Percentiles rank a stretch among this genome's conserved stretches.
These are phyloP conservation scores for Crotalus horridus DNA, from an alignment of 2,113 vertebrate genomes.

Conservation along the genomic window DNA sequence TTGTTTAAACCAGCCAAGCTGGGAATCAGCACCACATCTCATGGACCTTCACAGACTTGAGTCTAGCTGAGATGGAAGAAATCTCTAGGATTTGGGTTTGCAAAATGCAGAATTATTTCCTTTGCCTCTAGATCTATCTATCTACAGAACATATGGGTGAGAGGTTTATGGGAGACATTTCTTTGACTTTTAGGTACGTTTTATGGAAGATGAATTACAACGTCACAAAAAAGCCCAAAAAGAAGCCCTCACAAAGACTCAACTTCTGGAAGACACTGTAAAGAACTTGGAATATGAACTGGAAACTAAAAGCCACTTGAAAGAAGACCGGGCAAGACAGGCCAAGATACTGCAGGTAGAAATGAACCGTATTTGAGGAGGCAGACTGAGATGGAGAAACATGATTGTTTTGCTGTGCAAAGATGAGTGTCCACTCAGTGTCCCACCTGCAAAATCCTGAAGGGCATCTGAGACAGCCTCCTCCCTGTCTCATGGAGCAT, in stretches of 20 bases:
- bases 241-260: slow-evolving; percentile 75
- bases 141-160: not conserved
- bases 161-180: not conserved
- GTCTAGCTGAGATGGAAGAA: not conserved
- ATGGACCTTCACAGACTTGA: not conserved
- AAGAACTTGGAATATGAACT: slow-evolving; percentile 82
- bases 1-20: not conserved
- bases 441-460: not conserved
- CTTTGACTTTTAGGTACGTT: slow-evolving; percentile 70
- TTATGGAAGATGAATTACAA: slow-evolving; percentile 79
- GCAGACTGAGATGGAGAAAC: not conserved
- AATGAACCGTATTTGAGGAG: not conserved
- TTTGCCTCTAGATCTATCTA: not conserved
- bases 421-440: not conserved
- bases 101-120: not conserved
- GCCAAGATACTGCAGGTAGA: slow-evolving; percentile 89
- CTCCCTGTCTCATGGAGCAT: not conserved
- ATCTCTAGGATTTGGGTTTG: not conserved
- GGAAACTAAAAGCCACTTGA: slow-evolving; percentile 75
- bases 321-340: slow-evolving; percentile 81
- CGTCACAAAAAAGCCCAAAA: slow-evolving; percentile 81
- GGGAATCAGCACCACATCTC: not conserved
- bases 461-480: not conserved
- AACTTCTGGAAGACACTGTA: slow-evolving; percentile 79
- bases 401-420: not conserved